phyloP scores from a whole-genome alignment of 2,797 vertebrate genomes.

The Enteromius thamalakanensis region DNA sequence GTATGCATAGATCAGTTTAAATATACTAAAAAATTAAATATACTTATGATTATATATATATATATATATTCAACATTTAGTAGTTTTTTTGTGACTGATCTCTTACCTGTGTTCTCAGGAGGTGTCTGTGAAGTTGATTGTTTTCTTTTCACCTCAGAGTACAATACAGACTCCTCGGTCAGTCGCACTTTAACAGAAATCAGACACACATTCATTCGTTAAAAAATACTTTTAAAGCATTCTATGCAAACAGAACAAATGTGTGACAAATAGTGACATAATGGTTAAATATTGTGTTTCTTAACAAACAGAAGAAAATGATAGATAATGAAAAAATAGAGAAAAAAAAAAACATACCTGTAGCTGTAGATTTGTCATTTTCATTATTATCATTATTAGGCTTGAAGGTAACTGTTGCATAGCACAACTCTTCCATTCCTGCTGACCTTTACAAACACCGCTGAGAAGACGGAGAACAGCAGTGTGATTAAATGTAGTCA shows the following conservation, averaged over 20 bases:
- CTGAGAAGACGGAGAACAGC: neutral
- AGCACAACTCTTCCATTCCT: conserved; percentile 65
- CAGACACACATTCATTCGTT: neutral
- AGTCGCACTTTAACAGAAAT: conserved; percentile 21
- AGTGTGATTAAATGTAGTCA: neutral
- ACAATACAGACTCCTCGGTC: conserved; percentile 53
- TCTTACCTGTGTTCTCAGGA: conserved; percentile 41
- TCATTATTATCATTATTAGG: neutral
- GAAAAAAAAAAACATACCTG: neutral
- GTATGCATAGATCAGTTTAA: neutral
- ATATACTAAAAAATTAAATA: neutral
- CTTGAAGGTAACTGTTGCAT: conserved; percentile 60
- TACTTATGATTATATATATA: neutral
- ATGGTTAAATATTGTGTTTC: neutral
- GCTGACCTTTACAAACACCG: neutral
- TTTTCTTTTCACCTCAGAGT: conserved; percentile 57
- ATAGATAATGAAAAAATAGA: neutral
- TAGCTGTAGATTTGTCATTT: neutral
- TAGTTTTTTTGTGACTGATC: neutral
- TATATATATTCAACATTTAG: neutral
- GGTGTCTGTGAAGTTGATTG: neutral
- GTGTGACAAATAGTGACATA: neutral
- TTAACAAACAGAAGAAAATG: neutral
- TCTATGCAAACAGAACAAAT: neutral
- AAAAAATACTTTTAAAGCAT: neutral